Conservation (phyloP, 2,888 invertebrate species). For the Andricus quercusramuli region DNA sequence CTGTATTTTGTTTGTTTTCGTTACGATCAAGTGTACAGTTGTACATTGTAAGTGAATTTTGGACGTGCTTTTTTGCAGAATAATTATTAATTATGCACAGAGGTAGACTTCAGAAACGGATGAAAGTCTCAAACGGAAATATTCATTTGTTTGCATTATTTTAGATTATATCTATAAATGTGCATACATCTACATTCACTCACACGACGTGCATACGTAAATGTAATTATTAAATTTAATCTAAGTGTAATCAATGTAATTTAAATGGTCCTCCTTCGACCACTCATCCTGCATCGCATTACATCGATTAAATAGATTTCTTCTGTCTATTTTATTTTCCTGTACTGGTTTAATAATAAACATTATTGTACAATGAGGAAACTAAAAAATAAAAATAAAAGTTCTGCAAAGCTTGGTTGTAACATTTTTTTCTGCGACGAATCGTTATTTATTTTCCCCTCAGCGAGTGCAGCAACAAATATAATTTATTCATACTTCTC, state of each 20-base stretch:
- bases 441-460: no score
- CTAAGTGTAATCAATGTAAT: constrained; percentile 57
- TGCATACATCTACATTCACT: constrained; percentile 41
- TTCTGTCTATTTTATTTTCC: constrained; percentile 70
- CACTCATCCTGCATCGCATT: constrained; percentile 66
- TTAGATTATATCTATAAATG: constrained; percentile 28
- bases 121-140: constrained; percentile 32
- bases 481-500: no score
- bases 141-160: constrained; percentile 32
- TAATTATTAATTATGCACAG: constrained; percentile 13
- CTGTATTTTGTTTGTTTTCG: constrained; percentile 22
- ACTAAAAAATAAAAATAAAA: constrained; percentile 50
- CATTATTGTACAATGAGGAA: constrained; percentile 68
- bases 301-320: constrained; percentile 65
- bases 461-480: no score
- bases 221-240: constrained; percentile 42
- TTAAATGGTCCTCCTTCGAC: constrained; percentile 53
- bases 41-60: constrained; percentile 24
- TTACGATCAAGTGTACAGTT: constrained; percentile 30
- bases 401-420: constrained; percentile 15
- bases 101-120: constrained; percentile 13
- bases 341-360: constrained; percentile 67
- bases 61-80: constrained; percentile 28
- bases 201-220: constrained; percentile 32
- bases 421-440: background rate